Evolutionary conservation across 1,140 invertebrate genomes (phyloP), one percentile per base, ranked within the genome.

Genomic region (Brachionus koreanus): DNA sequence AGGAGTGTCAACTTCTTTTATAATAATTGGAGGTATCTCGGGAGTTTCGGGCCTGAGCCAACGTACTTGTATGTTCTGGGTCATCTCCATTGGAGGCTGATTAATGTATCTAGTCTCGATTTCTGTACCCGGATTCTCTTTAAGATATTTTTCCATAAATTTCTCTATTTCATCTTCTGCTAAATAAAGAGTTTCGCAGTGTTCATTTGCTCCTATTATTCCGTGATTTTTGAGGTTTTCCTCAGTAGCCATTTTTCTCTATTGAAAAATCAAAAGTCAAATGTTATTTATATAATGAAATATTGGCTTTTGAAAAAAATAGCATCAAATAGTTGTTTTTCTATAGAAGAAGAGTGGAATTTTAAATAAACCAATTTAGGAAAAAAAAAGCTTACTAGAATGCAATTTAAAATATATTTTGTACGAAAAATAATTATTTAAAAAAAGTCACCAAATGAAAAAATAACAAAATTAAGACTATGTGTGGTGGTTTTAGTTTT

Each of bases 1-100:
- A 37, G 57, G 3, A 42, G 33, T 43, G 49, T 79, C 37, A 13
- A 79, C 49, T 79, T 79, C 76, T 63, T 63, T 79, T 13, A 79
- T 79, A 12, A 79, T 79, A 13, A 79, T 79, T 23, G 76, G 76
- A 9, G 76, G 76, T 65, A 79, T 65, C 13, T 79, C 76, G 4
- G 76, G 76, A 25, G 76, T 79, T 39, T 79, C 76, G 7, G 76
- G 76, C 19, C 76, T 37, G 16, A 79, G 76, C 76, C 76, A 79
- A 7, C 76, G 52, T 9, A 79, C 76, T 79, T 79, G 35, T 25
- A 79, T 65, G 57, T 65, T 79, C 37, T 79, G 76, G 16, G 76
- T 79, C 19, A 79, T 19, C 33, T 79, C 49, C 0, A 79, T 37
- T 12, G 76, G 76, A 43, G 46, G 46, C 5, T 65, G 76, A 61